Evolutionary conservation across 2,888 invertebrate species (phyloP).

Genomic region (Cerceris ruficornis): DNA sequence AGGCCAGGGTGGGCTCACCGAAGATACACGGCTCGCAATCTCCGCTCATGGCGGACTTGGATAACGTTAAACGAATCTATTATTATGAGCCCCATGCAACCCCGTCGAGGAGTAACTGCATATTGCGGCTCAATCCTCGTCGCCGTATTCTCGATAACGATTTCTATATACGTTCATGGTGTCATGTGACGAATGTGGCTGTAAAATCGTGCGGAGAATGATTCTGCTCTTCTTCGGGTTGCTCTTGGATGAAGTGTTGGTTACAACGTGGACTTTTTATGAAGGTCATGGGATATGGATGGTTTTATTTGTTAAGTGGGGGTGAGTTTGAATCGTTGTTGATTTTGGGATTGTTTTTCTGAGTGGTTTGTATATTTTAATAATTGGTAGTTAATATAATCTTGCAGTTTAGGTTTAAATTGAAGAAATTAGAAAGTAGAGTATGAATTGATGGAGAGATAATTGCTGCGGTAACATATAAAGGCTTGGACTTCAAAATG

Average conservation of each 20-base stretch:
- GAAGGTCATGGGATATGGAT: no score
- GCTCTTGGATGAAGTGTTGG: background rate
- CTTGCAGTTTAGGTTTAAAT: no score
- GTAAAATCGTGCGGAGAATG: slow-evolving; percentile 9
- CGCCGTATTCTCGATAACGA: slow-evolving; percentile 53
- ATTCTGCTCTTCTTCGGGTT: background rate
- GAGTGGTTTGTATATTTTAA: no score
- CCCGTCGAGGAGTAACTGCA: slow-evolving; percentile 64
- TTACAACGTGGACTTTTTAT: background rate
- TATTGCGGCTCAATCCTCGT: slow-evolving; percentile 65
- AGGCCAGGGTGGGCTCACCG: slow-evolving; percentile 46
- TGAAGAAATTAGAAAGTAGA: no score
- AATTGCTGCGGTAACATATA: no score
- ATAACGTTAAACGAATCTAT: slow-evolving; percentile 66
- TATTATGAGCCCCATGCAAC: slow-evolving; percentile 60
- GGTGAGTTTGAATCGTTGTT: no score
- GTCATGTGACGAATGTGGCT: slow-evolving; percentile 5
- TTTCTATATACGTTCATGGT: slow-evolving; percentile 32
- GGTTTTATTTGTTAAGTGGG: no score
- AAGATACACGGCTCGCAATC: slow-evolving; percentile 71
- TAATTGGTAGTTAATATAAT: no score
- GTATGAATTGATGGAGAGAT: no score
- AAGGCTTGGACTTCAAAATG: no score
- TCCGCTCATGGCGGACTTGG: slow-evolving; percentile 34
- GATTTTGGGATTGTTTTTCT: no score